Conservation (phyloP, 2,113 vertebrate species). For the Melanocharis versteri region DNA sequence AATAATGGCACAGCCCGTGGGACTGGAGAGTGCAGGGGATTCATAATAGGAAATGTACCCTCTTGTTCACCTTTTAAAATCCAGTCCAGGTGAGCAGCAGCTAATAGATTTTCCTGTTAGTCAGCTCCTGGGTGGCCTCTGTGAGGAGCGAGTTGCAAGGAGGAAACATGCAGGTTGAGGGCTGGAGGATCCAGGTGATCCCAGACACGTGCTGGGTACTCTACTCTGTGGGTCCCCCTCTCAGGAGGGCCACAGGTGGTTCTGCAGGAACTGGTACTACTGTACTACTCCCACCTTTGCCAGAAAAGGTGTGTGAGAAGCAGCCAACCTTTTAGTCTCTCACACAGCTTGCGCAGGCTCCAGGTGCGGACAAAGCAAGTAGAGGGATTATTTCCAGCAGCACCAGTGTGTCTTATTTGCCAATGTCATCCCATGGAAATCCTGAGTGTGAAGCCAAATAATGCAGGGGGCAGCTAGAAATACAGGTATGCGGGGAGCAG, state of each 20-base stretch:
- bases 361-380: background rate
- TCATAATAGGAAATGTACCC: background rate
- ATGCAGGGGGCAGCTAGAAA: background rate
- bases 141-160: background rate
- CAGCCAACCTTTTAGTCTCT: background rate
- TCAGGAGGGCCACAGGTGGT: background rate
- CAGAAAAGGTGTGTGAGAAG: background rate
- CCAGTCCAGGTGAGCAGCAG: constrained; percentile 15
- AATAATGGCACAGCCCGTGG: background rate
- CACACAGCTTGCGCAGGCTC: background rate
- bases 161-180: background rate
- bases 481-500: background rate
- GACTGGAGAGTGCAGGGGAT: background rate
- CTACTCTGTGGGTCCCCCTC: background rate
- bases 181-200: background rate
- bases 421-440: rapidly evolving
- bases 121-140: background rate
- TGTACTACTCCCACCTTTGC: background rate
- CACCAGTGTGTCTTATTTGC: background rate
- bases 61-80: constrained; percentile 35
- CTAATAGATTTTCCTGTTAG: background rate
- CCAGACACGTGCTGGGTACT: rapidly evolving
- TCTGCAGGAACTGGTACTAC: background rate
- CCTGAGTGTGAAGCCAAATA: background rate
- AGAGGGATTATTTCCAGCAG: background rate